Conservation (phyloP, 2,888 invertebrate species). For the Trichacis sp. region DNA sequence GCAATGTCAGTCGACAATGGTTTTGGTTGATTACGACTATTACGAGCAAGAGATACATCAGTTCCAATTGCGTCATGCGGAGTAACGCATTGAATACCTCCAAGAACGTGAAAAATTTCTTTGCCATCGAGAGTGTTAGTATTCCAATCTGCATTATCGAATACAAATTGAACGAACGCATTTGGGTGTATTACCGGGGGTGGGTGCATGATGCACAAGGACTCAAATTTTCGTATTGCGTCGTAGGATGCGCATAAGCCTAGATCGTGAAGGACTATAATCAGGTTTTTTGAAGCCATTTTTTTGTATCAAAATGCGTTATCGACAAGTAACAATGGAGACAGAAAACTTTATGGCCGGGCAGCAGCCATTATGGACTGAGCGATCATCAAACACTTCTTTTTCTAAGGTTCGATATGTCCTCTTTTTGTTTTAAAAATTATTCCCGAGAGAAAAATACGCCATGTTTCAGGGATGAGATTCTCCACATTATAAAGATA, state of each 20-base stretch:
- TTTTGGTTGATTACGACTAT: too few relatives aligned
- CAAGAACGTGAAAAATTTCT: slow-evolving; percentile 35
- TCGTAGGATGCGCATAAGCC: slow-evolving; percentile 50
- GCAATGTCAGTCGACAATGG: too few relatives aligned
- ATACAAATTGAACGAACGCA: slow-evolving; percentile 46
- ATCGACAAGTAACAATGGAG: slow-evolving; percentile 39
- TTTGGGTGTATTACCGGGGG: not conserved
- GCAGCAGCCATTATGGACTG: slow-evolving; percentile 46
- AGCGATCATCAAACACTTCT: slow-evolving; percentile 21
- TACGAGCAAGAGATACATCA: too few relatives aligned
- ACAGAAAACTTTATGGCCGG: slow-evolving; percentile 55
- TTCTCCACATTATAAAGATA: too few relatives aligned
- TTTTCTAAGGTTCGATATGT: slow-evolving; percentile 8
- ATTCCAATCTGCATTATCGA: slow-evolving; percentile 28
- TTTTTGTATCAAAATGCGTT: slow-evolving; percentile 25
- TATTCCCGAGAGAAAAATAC: too few relatives aligned
- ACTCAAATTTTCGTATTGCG: slow-evolving; percentile 48
- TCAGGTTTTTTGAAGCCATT: slow-evolving; percentile 41
- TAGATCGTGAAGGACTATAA: slow-evolving; percentile 46
- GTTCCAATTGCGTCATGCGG: too few relatives aligned
- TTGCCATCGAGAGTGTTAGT: slow-evolving; percentile 27
- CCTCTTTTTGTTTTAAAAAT: too few relatives aligned
- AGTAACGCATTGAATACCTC: slow-evolving; percentile 25
- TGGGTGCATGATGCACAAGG: slow-evolving; percentile 25
- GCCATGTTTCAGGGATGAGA: too few relatives aligned